A percentile compares a stretch with the other conserved stretches of the same genome.
These are phyloP conservation scores for Netelia fuscicornis DNA, from an alignment of 2,888 invertebrate species.

Conservation along the genomic window DNA sequence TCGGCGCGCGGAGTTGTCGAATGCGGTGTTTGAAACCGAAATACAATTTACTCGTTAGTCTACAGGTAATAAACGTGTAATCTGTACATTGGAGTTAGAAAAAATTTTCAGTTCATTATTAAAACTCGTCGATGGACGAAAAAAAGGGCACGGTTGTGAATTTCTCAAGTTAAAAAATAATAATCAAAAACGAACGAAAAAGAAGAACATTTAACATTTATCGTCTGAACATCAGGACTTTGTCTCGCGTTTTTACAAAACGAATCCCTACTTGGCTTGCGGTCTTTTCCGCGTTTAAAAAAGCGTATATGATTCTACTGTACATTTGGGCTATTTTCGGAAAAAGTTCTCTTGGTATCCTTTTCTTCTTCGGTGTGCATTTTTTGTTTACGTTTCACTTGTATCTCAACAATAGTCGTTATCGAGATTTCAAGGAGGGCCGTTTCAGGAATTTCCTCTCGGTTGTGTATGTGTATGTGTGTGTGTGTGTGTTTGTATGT, in stretches of 20 bases:
- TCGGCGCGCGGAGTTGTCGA: constrained; percentile 6
- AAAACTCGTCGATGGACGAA: constrained; percentile 27
- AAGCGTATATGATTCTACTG: constrained; percentile 64
- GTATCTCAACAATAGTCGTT: constrained; percentile 28
- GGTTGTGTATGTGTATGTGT: constrained; percentile 2
- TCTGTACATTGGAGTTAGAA: constrained; percentile 59
- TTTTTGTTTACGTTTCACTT: constrained; percentile 37
- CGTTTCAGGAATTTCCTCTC: constrained; percentile 10
- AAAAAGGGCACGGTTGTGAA: constrained; percentile 17
- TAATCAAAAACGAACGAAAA: constrained; percentile 8
- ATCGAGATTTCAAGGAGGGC: constrained; percentile 43
- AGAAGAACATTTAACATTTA: constrained; percentile 45
- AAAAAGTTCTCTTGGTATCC: constrained; percentile 28
- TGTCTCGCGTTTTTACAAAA: constrained; percentile 46
- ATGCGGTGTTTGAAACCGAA: not conserved
- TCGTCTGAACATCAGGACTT: constrained; percentile 51
- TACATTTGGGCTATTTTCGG: constrained; percentile 61
- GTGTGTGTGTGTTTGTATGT: not conserved
- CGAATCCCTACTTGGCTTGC: constrained; percentile 39
- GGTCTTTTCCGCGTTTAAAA: constrained; percentile 47
- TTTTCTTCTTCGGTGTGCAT: constrained; percentile 16
- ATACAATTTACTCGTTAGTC: constrained; percentile 17
- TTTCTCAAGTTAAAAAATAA: constrained; percentile 37
- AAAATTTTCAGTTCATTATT: constrained; percentile 18
- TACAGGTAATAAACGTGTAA: constrained; percentile 21